Evolutionary conservation across 2,888 invertebrate species (phyloP).

Genomic region (Polydrusus tereticollis): DNA sequence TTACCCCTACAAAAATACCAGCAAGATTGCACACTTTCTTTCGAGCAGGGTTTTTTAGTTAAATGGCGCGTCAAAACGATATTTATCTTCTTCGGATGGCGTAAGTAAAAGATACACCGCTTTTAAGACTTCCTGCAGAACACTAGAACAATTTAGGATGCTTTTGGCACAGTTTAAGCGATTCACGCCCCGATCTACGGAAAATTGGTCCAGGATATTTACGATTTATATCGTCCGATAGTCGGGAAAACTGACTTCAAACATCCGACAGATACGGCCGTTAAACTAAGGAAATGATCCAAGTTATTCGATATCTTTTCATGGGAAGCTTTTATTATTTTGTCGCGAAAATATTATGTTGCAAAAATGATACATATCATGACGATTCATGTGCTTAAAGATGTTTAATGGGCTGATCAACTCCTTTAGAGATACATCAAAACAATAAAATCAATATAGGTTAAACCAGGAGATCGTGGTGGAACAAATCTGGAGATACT

Average conservation of each 20-base stretch:
- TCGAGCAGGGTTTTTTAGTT: conserved; percentile 48
- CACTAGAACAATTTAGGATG: conserved; percentile 54
- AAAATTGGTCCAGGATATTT: conserved; percentile 48
- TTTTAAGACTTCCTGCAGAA: conserved; percentile 52
- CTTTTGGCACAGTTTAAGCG: conserved; percentile 52
- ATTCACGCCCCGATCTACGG: conserved; percentile 47
- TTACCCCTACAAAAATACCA: too few relatives aligned
- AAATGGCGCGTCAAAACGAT: conserved; percentile 53
- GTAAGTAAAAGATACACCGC: conserved; percentile 52
- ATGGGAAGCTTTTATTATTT: conserved; percentile 24
- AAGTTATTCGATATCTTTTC: conserved; percentile 43
- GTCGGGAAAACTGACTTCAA: conserved; percentile 27
- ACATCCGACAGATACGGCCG: conserved; percentile 25
- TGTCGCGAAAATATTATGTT: conserved; percentile 5
- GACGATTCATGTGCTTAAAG: background rate
- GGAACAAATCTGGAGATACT: too few relatives aligned
- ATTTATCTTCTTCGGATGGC: conserved; percentile 45
- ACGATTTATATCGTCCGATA: conserved; percentile 40
- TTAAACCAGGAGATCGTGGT: too few relatives aligned
- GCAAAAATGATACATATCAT: background rate
- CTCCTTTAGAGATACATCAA: background rate
- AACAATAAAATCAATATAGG: background rate
- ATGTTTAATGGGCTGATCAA: background rate
- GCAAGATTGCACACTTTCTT: too few relatives aligned
- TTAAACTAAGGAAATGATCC: conserved; percentile 45